These are phyloP conservation scores for Pseudeuparius sepicola DNA, from an alignment of 2,888 invertebrate genomes.

Conservation along the genomic window DNA sequence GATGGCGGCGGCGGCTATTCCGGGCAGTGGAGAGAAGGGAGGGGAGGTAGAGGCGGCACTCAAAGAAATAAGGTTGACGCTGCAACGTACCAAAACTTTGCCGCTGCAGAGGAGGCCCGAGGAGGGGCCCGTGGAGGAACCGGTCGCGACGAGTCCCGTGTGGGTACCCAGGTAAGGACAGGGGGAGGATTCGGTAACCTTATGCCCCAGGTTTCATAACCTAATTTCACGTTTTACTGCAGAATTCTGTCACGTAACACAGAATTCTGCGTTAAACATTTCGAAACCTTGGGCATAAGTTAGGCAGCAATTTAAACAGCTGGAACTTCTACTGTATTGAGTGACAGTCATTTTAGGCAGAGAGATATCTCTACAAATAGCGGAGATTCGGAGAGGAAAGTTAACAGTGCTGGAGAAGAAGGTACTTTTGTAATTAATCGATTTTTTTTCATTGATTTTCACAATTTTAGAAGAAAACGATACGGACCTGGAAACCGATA, in stretches of 20 bases:
- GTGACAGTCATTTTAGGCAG: conserved; percentile 40
- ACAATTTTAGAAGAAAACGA: conserved; percentile 70
- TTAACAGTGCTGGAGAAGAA: conserved; percentile 54
- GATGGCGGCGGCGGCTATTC: conserved; percentile 35
- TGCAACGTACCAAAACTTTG: conserved; percentile 61
- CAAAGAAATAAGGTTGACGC: conserved; percentile 72
- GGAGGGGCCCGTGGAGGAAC: conserved; percentile 41
- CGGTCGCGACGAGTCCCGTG: conserved; percentile 49
- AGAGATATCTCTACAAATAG: conserved; percentile 44
- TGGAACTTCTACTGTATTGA: no score
- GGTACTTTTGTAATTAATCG: no score
- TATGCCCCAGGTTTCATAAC: no score
- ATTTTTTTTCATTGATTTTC: neutral
- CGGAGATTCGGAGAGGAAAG: conserved; percentile 55
- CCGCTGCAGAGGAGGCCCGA: conserved; percentile 43
- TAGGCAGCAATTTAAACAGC: no score
- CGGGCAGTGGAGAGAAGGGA: conserved; percentile 33
- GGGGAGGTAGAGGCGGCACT: conserved; percentile 54
- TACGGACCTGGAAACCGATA: conserved; percentile 95
- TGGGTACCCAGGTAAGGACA: conserved; percentile 56
- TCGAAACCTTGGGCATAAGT: no score
- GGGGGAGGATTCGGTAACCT: no score
- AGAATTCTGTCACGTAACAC: no score
- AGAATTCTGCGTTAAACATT: no score
- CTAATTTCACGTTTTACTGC: no score